Conservation (phyloP, 2,888 invertebrate species). For the Spilosoma lubricipeda region DNA sequence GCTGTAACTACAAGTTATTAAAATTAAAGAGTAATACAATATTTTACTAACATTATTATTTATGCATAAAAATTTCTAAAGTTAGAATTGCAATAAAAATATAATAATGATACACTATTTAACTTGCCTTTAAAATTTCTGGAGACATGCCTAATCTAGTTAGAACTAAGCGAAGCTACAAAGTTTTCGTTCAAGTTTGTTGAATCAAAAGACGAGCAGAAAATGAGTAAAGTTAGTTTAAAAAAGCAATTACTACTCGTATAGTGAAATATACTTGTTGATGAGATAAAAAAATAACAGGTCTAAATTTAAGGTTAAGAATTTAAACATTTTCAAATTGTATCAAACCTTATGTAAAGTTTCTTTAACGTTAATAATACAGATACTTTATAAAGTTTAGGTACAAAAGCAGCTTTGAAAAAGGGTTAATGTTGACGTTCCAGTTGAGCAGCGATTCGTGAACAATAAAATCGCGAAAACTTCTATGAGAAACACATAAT, state of each 20-base stretch:
- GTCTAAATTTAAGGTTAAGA: neutral
- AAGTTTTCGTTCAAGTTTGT: constrained; percentile 71
- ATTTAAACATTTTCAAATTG: neutral
- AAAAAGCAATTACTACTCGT: constrained; percentile 68
- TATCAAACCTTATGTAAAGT: neutral
- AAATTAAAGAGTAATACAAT: neutral
- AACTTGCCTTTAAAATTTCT: constrained; percentile 72
- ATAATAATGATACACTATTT: constrained; percentile 36
- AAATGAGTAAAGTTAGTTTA: constrained; percentile 81
- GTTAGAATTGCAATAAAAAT: constrained; percentile 31
- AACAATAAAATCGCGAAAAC: constrained; percentile 76
- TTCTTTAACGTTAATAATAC: neutral
- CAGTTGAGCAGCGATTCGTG: constrained; percentile 57
- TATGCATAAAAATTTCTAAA: neutral
- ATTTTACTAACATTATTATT: neutral
- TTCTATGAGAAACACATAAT: constrained; percentile 65
- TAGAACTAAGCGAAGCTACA: constrained; percentile 69
- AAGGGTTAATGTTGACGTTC: constrained; percentile 67
- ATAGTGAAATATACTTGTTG: constrained; percentile 72
- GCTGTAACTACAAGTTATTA: no score
- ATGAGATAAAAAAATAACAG: constrained; percentile 53
- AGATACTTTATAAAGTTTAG: constrained; percentile 12
- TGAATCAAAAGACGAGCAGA: constrained; percentile 77
- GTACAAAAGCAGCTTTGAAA: constrained; percentile 40
- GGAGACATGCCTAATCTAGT: constrained; percentile 73